phyloP scores from a whole-genome alignment of 2,113 vertebrate genomes.

The Proteles cristata region DNA sequence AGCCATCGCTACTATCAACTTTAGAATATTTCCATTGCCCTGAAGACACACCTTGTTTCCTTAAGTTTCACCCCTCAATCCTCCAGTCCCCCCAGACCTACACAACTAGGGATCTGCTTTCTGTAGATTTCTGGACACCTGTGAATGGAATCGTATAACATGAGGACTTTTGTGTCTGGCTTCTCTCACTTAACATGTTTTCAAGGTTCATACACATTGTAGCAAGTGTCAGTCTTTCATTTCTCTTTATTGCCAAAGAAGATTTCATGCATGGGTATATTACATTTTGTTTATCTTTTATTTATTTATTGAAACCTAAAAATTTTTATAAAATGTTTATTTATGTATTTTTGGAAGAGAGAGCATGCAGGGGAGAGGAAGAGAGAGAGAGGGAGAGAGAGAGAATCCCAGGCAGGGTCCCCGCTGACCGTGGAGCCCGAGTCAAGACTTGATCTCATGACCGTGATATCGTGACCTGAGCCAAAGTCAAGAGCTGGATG shows the following conservation, averaged over 20 bases:
- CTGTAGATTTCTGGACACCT: neutral
- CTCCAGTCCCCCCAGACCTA: accelerated
- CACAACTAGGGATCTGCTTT: accelerated
- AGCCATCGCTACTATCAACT: neutral
- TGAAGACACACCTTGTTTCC: accelerated
- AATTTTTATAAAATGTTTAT: too few relatives aligned
- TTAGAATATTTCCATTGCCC: neutral
- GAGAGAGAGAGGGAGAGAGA: too few relatives aligned
- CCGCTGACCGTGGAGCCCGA: too few relatives aligned
- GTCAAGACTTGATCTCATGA: too few relatives aligned
- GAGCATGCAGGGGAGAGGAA: too few relatives aligned
- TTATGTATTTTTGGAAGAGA: too few relatives aligned
- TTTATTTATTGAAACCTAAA: neutral
- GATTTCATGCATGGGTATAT: neutral
- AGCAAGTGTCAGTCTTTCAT: too few relatives aligned
- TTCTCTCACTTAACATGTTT: neutral
- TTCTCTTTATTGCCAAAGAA: neutral
- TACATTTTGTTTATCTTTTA: neutral
- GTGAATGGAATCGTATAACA: accelerated
- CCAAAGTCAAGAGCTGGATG: too few relatives aligned
- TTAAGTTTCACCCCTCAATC: neutral
- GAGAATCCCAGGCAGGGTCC: too few relatives aligned
- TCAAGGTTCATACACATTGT: too few relatives aligned
- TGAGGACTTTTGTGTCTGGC: neutral
- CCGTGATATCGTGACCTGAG: too few relatives aligned